Evolutionary conservation across 2,888 invertebrate genomes (phyloP).

Genomic region (Peribatodes rhomboidaria): DNA sequence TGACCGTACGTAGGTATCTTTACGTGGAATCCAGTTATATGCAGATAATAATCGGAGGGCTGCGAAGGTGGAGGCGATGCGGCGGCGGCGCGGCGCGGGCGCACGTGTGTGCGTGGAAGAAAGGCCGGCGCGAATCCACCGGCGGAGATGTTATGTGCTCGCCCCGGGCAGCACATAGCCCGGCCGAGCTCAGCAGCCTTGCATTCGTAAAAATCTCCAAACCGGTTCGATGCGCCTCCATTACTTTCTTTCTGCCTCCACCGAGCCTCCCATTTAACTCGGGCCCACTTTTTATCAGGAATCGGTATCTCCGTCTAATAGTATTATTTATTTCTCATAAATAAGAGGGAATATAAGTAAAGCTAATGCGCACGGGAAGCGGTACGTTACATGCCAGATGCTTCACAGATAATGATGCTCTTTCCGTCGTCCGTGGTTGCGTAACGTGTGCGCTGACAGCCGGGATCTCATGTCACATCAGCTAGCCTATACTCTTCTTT

Average conservation of each 20-base stretch:
- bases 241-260: constrained; percentile 86
- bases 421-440: constrained; percentile 69
- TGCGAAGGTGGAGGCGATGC: constrained; percentile 28
- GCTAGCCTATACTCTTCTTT: constrained; percentile 61
- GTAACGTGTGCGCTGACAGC: constrained; percentile 71
- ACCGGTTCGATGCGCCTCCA: constrained; percentile 86
- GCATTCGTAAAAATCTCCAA: constrained; percentile 86
- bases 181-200: constrained; percentile 75
- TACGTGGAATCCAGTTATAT: constrained; percentile 77
- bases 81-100: constrained; percentile 35
- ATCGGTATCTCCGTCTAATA: constrained; percentile 86
- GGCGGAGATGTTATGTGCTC: constrained; percentile 80
- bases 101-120: constrained; percentile 69
- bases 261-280: constrained; percentile 85
- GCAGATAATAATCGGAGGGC: constrained; percentile 72
- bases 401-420: constrained; percentile 75
- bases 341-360: constrained; percentile 84
- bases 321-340: constrained; percentile 87
- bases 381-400: constrained; percentile 81
- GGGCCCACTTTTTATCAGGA: constrained; percentile 86
- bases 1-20: constrained; percentile 69
- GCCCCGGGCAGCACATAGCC: constrained; percentile 78
- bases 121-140: constrained; percentile 82
- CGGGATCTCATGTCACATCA: constrained; percentile 62
- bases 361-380: constrained; percentile 82